A percentile compares a stretch with the other conserved stretches of the same genome.
Conservation (phyloP, 2,888 invertebrate species). For the Tipula lateralis region DNA sequence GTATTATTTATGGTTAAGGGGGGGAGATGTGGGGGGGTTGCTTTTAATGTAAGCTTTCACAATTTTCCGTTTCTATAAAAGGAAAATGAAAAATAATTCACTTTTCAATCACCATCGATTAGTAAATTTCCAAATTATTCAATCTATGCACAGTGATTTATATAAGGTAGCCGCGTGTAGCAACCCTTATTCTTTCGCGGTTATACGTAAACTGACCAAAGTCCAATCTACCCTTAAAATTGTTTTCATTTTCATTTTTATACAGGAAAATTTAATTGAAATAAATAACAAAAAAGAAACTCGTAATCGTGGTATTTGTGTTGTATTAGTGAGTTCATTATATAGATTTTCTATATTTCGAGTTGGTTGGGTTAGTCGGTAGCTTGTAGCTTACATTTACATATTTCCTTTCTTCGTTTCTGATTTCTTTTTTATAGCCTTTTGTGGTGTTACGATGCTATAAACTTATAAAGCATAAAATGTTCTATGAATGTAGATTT, state of each 20-base stretch:
- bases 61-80: not conserved
- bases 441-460: not conserved
- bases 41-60: not conserved
- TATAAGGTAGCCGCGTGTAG: not conserved
- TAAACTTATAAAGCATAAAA: not conserved
- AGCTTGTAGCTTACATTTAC: not conserved
- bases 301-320: not conserved
- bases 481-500: not conserved
- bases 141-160: not conserved
- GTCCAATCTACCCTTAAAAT: not conserved
- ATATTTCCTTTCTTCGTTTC: not conserved
- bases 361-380: not conserved
- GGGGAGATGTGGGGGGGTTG: too few species aligned
- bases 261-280: not conserved
- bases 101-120: not conserved
- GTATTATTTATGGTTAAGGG: not conserved
- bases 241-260: not conserved
- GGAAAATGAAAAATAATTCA: not conserved
- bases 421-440: not conserved
- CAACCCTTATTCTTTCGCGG: slow-evolving; percentile 13
- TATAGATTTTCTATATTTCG: not conserved
- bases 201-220: slow-evolving; percentile 26
- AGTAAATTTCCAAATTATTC: not conserved
- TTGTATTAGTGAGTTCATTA: not conserved
- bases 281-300: not conserved